Evolutionary conservation across 2,797 vertebrate genomes (phyloP).

Genomic region (Mycteria americana): DNA sequence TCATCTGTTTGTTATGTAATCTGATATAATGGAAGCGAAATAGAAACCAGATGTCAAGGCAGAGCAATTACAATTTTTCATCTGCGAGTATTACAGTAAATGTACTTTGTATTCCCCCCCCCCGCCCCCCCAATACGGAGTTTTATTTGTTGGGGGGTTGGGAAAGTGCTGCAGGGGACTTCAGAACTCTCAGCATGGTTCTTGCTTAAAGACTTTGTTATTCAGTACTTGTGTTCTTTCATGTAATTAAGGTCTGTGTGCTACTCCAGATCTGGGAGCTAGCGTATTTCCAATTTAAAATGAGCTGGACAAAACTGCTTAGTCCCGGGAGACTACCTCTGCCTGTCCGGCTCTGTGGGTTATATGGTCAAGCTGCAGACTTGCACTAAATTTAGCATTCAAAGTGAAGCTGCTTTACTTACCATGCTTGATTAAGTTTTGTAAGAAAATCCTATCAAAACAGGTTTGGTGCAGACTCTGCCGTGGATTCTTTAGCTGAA

Average conservation of each 20-base stretch:
- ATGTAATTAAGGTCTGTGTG: neutral
- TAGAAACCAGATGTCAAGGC: conserved; percentile 71
- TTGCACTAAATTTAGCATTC: neutral
- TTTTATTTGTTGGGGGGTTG: neutral
- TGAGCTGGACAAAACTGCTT: neutral
- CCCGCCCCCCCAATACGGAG: neutral
- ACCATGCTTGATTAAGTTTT: neutral
- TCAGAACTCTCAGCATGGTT: neutral
- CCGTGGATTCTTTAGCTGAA: neutral
- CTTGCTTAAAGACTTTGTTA: conserved; percentile 25
- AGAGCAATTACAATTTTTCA: conserved; percentile 26
- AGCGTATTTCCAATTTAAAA: neutral
- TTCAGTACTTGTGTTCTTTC: neutral
- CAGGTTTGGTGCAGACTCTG: neutral
- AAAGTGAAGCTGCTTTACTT: neutral
- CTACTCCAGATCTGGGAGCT: neutral
- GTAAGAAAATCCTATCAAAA: neutral
- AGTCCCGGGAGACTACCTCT: neutral
- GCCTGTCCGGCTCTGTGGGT: neutral
- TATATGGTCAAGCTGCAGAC: neutral
- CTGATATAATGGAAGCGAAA: conserved; percentile 57
- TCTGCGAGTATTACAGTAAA: neutral
- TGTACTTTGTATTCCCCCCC: neutral
- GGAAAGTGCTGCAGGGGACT: neutral
- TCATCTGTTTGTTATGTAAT: conserved; percentile 71